Evolutionary conservation across 2,113 vertebrate species (phyloP).

Genomic region (Psittacara wagleri): DNA sequence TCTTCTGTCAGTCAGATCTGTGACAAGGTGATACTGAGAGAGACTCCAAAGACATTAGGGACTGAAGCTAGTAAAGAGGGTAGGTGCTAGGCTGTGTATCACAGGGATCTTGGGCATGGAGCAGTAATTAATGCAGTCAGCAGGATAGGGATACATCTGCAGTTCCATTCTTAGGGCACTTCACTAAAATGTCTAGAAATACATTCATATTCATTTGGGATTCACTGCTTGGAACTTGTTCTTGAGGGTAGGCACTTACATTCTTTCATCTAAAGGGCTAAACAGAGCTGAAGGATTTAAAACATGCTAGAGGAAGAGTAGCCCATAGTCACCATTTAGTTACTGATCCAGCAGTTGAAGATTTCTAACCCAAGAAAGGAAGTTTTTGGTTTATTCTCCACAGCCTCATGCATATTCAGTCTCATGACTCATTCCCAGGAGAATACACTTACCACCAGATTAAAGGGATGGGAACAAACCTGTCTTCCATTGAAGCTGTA

Average conservation of each 20-base stretch:
- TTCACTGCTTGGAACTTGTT: background rate
- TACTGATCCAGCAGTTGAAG: background rate
- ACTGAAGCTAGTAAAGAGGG: background rate
- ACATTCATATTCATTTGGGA: background rate
- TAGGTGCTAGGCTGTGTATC: background rate
- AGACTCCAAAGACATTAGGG: background rate
- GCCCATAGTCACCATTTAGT: background rate
- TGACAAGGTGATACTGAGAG: background rate
- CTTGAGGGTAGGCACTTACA: background rate
- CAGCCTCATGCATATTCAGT: background rate
- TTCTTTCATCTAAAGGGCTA: background rate
- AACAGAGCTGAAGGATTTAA: background rate
- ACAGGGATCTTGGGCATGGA: background rate
- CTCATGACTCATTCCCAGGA: background rate
- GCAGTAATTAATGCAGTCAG: background rate
- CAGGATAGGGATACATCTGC: background rate
- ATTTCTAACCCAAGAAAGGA: background rate
- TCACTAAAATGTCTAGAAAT: background rate
- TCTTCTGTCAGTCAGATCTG: background rate
- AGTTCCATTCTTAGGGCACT: background rate
- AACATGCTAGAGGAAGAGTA: background rate
- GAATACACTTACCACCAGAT: background rate
- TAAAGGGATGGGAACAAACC: background rate
- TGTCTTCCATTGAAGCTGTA: background rate
- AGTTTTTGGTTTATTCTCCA: background rate